These are phyloP conservation scores for Lamprotornis superbus DNA, from an alignment of 2,113 vertebrate species.

Conservation along the genomic window DNA sequence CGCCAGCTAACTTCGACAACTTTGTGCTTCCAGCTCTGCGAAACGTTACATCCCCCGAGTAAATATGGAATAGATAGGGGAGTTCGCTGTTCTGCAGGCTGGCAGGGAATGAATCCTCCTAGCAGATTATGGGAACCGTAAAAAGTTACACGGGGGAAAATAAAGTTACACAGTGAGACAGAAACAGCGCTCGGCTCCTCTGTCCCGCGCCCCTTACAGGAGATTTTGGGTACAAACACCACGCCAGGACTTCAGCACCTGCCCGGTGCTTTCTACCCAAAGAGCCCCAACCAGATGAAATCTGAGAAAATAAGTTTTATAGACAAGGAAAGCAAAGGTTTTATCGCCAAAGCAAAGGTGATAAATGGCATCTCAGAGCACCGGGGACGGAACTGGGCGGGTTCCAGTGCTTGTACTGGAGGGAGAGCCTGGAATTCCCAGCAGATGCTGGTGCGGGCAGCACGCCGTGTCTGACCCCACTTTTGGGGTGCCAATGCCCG, in stretches of 20 bases:
- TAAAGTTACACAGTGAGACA: neutral
- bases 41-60: too few species aligned
- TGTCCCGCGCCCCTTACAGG: rapidly evolving
- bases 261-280: rapidly evolving
- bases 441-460: neutral
- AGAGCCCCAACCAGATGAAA: neutral
- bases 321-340: neutral
- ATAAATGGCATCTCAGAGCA: neutral
- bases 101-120: neutral
- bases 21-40: neutral
- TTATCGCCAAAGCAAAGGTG: neutral
- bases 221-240: neutral
- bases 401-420: rapidly evolving
- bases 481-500: neutral
- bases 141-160: neutral
- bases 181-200: neutral
- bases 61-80: rapidly evolving
- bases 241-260: rapidly evolving
- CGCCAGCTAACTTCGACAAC: neutral
- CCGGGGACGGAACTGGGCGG: rapidly evolving
- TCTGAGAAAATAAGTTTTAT: neutral
- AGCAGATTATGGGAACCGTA: rapidly evolving
- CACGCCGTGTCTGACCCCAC: too few species aligned
- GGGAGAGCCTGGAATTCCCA: neutral
- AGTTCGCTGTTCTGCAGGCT: neutral